Conservation (phyloP, 2,113 vertebrate genomes). For the Scartelaos histophorus region DNA sequence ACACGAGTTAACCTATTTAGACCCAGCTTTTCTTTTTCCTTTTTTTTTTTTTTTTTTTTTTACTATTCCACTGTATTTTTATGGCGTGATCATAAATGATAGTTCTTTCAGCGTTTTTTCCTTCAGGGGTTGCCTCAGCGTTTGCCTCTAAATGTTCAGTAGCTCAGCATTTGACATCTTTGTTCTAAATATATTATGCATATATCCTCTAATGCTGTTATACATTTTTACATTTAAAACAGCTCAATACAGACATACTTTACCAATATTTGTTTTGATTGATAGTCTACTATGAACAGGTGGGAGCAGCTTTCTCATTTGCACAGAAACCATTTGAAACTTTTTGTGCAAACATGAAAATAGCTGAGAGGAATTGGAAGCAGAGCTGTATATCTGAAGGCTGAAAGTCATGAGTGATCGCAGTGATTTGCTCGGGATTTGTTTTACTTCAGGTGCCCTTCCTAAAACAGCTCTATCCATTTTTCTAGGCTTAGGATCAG, state of each 20-base stretch:
- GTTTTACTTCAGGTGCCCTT: neutral
- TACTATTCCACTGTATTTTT: slow-evolving; percentile 8
- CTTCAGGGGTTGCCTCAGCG: neutral
- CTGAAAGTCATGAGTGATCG: too few species aligned
- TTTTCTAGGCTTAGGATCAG: neutral
- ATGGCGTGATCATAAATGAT: neutral
- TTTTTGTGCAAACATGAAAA: too few species aligned
- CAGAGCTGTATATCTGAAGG: too few species aligned
- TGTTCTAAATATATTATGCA: neutral
- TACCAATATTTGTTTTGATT: too few species aligned
- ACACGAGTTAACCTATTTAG: slow-evolving; percentile 35
- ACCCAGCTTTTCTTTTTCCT: too few species aligned
- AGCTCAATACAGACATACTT: too few species aligned
- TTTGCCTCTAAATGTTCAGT: neutral
- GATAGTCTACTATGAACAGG: too few species aligned
- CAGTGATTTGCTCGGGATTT: neutral
- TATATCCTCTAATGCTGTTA: neutral
- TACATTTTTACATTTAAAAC: too few species aligned
- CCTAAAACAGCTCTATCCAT: neutral
- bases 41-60: too few species aligned
- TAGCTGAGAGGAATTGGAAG: too few species aligned
- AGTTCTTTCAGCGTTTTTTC: neutral
- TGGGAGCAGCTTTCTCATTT: too few species aligned
- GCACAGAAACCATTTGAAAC: too few species aligned
- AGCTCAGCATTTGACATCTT: neutral